A percentile compares a stretch with the other conserved stretches of the same genome.
These are phyloP conservation scores for Euleptes europaea DNA, from an alignment of 2,113 vertebrate genomes.

Conservation along the genomic window DNA sequence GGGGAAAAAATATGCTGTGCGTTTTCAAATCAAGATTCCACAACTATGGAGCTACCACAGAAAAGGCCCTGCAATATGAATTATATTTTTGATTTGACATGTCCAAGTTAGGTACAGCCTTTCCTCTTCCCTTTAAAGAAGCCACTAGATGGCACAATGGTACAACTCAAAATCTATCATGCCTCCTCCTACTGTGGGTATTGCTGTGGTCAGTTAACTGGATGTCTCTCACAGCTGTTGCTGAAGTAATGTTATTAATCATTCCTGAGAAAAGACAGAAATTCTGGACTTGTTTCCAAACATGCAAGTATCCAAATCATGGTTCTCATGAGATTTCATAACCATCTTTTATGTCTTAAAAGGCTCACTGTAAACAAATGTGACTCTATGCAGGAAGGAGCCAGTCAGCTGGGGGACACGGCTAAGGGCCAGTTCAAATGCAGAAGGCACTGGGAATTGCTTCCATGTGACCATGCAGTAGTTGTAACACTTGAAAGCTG, in stretches of 20 bases:
- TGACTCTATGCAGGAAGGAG: not conserved
- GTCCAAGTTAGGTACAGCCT: not conserved
- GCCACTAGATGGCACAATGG: slow-evolving; percentile 18
- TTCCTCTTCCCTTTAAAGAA: not conserved
- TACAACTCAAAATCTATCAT: not conserved
- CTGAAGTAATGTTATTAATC: slow-evolving; percentile 11
- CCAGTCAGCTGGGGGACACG: not conserved
- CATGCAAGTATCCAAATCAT: not conserved
- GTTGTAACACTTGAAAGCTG: not conserved
- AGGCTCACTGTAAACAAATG: not conserved
- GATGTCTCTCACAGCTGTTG: slow-evolving; percentile 1
- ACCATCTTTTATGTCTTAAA: not conserved
- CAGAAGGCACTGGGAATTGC: not conserved
- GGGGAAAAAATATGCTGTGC: too few species aligned
- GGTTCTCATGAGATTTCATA: not conserved
- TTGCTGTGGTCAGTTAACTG: not conserved
- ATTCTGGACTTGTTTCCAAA: not conserved
- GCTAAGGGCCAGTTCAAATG: not conserved
- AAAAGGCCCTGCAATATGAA: not conserved
- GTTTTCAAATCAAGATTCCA: too few species aligned
- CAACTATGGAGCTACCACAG: not conserved
- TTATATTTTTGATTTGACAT: not conserved
- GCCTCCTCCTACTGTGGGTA: not conserved
- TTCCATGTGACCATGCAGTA: not conserved
- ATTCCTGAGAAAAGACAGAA: not conserved